Conservation (phyloP, 2,888 invertebrate genomes). For the Cheilosia soror region DNA sequence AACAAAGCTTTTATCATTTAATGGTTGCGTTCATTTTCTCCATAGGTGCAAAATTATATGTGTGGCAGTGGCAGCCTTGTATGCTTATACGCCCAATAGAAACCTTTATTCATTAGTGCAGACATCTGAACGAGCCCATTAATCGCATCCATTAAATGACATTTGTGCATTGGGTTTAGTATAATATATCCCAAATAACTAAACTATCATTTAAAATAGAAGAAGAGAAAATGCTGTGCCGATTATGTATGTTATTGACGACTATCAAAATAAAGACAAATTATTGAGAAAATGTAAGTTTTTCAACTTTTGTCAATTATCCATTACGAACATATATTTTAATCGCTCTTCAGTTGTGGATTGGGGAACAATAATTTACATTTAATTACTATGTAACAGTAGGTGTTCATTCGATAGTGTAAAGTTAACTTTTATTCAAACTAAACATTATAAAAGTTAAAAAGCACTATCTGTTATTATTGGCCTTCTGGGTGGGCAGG, state of each 20-base stretch:
- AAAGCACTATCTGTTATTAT: background rate
- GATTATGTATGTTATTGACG: background rate
- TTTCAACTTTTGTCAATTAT: background rate
- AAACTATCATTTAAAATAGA: background rate
- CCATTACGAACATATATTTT: background rate
- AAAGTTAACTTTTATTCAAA: background rate
- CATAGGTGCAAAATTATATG: too few relatives aligned
- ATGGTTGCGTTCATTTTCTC: too few relatives aligned
- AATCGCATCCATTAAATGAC: conserved; percentile 14
- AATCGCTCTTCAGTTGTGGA: background rate
- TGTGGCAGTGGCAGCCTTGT: too few relatives aligned
- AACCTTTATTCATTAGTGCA: too few relatives aligned
- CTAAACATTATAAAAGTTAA: background rate
- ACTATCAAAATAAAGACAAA: background rate
- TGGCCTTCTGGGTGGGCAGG: too few relatives aligned
- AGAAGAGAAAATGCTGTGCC: background rate
- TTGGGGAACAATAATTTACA: background rate
- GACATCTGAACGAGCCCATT: background rate
- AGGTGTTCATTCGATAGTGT: background rate
- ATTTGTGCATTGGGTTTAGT: background rate
- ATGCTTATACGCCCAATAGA: too few relatives aligned
- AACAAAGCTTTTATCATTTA: too few relatives aligned
- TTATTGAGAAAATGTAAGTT: conserved; percentile 9
- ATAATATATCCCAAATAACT: background rate
- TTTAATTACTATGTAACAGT: background rate